Evolutionary conservation across 2,113 vertebrate genomes (phyloP).

Genomic region (Heptranchias perlo): DNA sequence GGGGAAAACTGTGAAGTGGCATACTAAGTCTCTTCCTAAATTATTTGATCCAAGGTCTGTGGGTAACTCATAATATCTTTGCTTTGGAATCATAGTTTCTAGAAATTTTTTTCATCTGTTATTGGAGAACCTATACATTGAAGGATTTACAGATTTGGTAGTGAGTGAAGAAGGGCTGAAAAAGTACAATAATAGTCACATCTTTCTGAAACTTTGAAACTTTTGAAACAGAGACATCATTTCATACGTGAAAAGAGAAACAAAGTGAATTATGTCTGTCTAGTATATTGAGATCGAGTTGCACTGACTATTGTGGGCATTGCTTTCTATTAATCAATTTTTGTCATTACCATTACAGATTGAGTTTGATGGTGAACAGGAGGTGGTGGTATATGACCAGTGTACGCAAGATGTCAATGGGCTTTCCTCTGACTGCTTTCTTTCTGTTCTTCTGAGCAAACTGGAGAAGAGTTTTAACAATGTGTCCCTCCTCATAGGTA

Average conservation of each 20-base stretch:
- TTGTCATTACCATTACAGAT: conserved; percentile 60
- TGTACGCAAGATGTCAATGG: conserved; percentile 68
- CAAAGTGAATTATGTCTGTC: not conserved
- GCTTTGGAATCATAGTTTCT: not conserved
- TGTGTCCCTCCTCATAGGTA: conserved; percentile 85
- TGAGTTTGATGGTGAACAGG: conserved; percentile 69
- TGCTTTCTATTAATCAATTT: not conserved
- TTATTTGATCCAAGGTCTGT: not conserved
- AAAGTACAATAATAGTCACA: not conserved
- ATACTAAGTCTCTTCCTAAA: not conserved
- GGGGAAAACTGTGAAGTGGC: not conserved
- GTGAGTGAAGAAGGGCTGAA: not conserved
- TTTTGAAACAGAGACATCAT: not conserved
- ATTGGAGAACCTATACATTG: not conserved
- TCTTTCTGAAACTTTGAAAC: not conserved
- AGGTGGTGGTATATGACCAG: conserved; percentile 91
- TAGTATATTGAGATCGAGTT: not conserved
- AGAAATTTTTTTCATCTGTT: not conserved
- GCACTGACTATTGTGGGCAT: not conserved
- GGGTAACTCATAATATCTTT: not conserved
- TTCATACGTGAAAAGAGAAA: not conserved
- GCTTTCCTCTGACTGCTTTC: conserved; percentile 76
- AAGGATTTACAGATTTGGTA: not conserved
- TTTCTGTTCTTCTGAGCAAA: conserved; percentile 81
- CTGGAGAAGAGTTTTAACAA: conserved; percentile 81